Base-by-base conservation (phyloP, 2,113 vertebrate species). In the Cyrtonyx montezumae region DNA sequence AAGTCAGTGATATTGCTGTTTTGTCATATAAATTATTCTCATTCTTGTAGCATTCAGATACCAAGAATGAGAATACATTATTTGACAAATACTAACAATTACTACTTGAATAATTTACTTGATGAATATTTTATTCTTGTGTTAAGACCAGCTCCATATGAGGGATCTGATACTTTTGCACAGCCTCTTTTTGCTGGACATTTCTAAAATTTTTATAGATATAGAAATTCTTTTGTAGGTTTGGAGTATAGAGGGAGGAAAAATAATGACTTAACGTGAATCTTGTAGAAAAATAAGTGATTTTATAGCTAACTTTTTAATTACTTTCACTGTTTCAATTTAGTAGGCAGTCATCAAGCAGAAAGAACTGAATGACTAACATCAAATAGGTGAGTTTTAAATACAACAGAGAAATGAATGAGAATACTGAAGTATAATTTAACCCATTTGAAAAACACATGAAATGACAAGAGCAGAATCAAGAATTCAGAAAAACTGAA, bases 71-170 rank as follows among this genome's bases (percentile, higher is more conserved):
- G 81, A 94, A 95, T 95, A 78, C 28, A 93, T 93, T 93, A 95
- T 95, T 95, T 79, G 84, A 94, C 84, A 96, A 96, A 93, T 87
- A 92, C 63, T 42, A 94, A 93, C 90, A 96, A 94, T 96, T 96
- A 85, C 66, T 91, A 43, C 42, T 90, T 94, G 88, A 96, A 96
- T 96, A 94, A 96, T 95, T 90, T 94, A 91, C 68, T 32, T 92
- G 65, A 96, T 92, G 42, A 93, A 92, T 94, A 91, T 93, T 94
- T 92, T 88, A 95, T 90, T 84, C 25, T 26, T 71, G 21, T 61
- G n/a, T 90, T 80, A 61, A 87, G 67, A 84, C 19, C 46, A 94
- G 37, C 43, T 91, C 28, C 28, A 63, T 46, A 20, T 77, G 55
- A 56, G 15, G 32, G 37, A 91, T 36, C 17, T 74, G 80, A 82